Conservation (phyloP, 2,113 vertebrate species). For the Marmota monax region DNA sequence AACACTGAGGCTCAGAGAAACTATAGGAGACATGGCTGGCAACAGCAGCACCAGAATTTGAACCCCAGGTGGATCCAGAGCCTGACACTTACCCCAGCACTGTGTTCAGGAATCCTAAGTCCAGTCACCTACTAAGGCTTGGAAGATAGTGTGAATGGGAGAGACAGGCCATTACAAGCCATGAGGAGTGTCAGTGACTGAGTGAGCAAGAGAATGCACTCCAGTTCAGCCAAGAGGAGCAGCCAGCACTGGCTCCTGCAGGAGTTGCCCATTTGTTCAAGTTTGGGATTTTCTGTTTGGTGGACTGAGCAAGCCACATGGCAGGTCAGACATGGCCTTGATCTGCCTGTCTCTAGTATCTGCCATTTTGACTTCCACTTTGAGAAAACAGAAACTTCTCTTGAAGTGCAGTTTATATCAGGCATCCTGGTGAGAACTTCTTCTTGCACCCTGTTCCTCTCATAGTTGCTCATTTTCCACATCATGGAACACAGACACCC, state of each 20-base stretch:
- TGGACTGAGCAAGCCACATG: neutral
- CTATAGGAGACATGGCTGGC: neutral
- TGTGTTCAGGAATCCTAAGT: neutral
- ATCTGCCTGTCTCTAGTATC: neutral
- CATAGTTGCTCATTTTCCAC: neutral
- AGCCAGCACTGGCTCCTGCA: accelerated
- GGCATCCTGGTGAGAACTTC: neutral
- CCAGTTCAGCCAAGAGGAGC: neutral
- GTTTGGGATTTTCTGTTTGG: neutral
- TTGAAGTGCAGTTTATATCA: neutral
- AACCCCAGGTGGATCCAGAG: neutral
- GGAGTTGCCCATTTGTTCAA: neutral
- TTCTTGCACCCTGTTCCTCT: neutral
- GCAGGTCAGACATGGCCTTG: neutral
- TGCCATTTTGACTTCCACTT: neutral
- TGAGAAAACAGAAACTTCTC: neutral
- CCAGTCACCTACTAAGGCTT: neutral
- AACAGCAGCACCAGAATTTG: neutral
- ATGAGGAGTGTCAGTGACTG: neutral
- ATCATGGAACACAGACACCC: neutral
- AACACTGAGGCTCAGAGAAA: neutral
- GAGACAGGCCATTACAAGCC: neutral
- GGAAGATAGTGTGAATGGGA: accelerated
- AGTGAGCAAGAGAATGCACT: neutral
- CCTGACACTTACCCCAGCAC: neutral